Evolutionary conservation across 2,888 invertebrate species (phyloP), one percentile per base, ranked within the genome.

Genomic region (Carterocephalus palaemon): DNA sequence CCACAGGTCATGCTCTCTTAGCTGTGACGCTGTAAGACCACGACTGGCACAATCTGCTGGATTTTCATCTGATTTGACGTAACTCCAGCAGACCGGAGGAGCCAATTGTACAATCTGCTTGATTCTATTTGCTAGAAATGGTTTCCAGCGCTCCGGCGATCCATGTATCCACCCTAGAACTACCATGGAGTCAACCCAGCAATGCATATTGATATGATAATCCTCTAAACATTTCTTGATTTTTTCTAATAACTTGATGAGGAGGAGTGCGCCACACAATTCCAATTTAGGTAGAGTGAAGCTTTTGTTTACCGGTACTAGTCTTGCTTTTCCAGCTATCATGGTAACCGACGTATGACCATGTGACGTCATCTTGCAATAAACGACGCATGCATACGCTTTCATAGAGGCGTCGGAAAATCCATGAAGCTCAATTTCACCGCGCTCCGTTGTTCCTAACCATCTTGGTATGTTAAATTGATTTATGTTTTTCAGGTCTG

Each of bases 41-140:
- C 50, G 29, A 20, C 49, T 52, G 0, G 50, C 52, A 24, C 49
- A 46, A 13, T 54, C 51, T 5, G 54, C 49, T 1, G 49, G 47
- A 10, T 53, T 53, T 7, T 51, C 43, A 4, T 23, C 26, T 9
- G 51, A 49, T 12, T 46, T 45, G 5, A 53, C 29, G 28, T 46
- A 46, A 10, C 29, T 28, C 34, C 46, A 42, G 12, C 24, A 20
- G 4, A 6, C 9, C 16, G 49, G 4, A 1, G 41, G 28, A 20
- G 49, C 47, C 1, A 47, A 8, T 0, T 28, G 7, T 12, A 4
- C 19, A 9, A 51, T 49, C 10, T 49, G 17, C 5, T 8, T 8
- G 2, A 53, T 47, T 9, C 51, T 10, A n/a, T n/a, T n/a, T n/a
- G n/a, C n/a, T n/a, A n/a, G n/a, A n/a, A n/a, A 26, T 51, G 51